Conservation (phyloP, 1,140 invertebrate genomes). For the Drosophila parabipectinata region DNA sequence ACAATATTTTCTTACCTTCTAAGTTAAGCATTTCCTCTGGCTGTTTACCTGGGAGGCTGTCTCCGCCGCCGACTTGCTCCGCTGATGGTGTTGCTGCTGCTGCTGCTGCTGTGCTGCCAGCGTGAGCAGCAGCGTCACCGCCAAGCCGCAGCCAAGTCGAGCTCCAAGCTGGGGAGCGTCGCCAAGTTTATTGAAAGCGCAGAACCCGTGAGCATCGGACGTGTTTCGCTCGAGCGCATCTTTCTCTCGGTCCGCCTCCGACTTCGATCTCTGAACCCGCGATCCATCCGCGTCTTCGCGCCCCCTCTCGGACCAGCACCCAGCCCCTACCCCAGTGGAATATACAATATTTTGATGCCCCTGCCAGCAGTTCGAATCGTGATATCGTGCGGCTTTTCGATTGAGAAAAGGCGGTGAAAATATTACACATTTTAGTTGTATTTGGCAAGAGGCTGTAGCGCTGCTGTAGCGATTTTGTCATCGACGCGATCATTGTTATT, state of each 20-base stretch:
- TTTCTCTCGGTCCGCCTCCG: conserved; percentile 28
- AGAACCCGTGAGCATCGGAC: conserved; percentile 79
- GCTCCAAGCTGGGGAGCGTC: conserved; percentile 55
- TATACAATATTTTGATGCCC: background rate
- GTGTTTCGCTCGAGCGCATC: conserved; percentile 76
- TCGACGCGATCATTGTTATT: conserved; percentile 55
- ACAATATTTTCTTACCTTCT: conserved; percentile 1
- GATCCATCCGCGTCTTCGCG: conserved; percentile 31
- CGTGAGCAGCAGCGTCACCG: conserved; percentile 19
- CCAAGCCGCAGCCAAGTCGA: conserved; percentile 40
- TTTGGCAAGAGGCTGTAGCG: conserved; percentile 59
- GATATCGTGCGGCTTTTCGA: conserved; percentile 79
- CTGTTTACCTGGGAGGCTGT: background rate
- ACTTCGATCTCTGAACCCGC: conserved; percentile 32
- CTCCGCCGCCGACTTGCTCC: background rate
- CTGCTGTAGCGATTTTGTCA: conserved; percentile 13
- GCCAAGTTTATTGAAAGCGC: conserved; percentile 78
- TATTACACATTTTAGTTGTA: conserved; percentile 76
- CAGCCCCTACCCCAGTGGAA: conserved; percentile 11
- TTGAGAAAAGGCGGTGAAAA: conserved; percentile 60
- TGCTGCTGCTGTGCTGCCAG: conserved; percentile 4
- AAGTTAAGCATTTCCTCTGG: conserved; percentile 13
- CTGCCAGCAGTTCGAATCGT: conserved; percentile 40
- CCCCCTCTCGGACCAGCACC: conserved; percentile 1
- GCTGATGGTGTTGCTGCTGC: background rate